Evolutionary conservation across 1,140 invertebrate genomes (phyloP).

Genomic region (Mycetomoellerius zeteki): DNA sequence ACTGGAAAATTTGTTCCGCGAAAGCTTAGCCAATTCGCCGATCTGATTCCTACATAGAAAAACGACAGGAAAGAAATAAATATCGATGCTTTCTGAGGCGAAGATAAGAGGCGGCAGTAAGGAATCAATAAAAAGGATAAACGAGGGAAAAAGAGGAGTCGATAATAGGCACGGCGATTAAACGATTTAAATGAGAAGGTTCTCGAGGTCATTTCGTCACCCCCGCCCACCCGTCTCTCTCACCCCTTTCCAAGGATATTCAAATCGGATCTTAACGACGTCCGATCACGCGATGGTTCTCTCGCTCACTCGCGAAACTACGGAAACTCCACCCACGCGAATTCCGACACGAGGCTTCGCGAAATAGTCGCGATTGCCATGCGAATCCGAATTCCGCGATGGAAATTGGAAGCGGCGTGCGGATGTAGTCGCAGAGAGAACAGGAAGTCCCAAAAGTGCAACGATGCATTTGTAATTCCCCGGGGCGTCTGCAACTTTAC

Average conservation of each 20-base stretch:
- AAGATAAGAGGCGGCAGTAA: neutral
- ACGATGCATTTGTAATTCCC: slow-evolving; percentile 7
- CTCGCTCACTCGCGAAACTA: slow-evolving; percentile 30
- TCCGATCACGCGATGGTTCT: slow-evolving; percentile 64
- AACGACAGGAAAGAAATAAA: slow-evolving; percentile 18
- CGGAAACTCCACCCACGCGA: slow-evolving; percentile 47
- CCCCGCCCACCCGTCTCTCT: neutral
- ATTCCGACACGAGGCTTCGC: slow-evolving; percentile 30
- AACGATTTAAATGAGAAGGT: slow-evolving; percentile 69
- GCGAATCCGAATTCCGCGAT: slow-evolving; percentile 11
- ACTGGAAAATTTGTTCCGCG: slow-evolving; percentile 12
- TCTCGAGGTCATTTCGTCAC: slow-evolving; percentile 68
- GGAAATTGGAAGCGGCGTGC: slow-evolving; percentile 20
- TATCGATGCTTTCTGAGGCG: slow-evolving; percentile 20
- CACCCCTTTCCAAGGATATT: slow-evolving; percentile 67
- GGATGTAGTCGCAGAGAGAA: neutral
- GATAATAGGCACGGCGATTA: slow-evolving; percentile 62
- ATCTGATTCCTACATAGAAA: neutral
- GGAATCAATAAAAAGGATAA: slow-evolving; percentile 5
- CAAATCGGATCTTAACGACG: slow-evolving; percentile 68
- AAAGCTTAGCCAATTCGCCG: neutral
- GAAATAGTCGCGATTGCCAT: slow-evolving; percentile 23
- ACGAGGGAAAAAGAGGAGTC: slow-evolving; percentile 5
- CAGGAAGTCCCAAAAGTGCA: slow-evolving; percentile 40
- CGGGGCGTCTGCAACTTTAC: neutral